These are phyloP conservation scores for Drosophila tristis DNA, from an alignment of 1,140 invertebrate genomes.

Conservation along the genomic window DNA sequence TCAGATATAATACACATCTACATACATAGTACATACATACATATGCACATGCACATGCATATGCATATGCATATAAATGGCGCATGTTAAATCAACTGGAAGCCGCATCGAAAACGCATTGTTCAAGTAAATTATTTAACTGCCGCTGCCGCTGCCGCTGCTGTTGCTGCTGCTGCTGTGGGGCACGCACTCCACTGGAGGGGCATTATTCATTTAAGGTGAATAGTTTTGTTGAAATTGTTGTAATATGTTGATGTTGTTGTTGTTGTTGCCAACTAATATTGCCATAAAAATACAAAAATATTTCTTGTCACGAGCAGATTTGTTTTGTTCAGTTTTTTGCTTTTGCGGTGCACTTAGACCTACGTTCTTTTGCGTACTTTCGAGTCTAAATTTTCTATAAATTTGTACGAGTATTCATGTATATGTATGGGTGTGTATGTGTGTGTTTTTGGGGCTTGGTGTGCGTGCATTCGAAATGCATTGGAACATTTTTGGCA, in stretches of 20 bases:
- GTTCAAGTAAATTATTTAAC: slow-evolving; percentile 27
- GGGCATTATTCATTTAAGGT: slow-evolving; percentile 2
- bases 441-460: slow-evolving; percentile 8
- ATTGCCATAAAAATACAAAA: not conserved
- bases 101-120: slow-evolving; percentile 18
- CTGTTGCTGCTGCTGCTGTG: not conserved
- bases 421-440: slow-evolving; percentile 1
- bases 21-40: slow-evolving; percentile 2
- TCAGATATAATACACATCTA: not conserved
- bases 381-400: no score
- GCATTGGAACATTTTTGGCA: slow-evolving; percentile 5
- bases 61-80: slow-evolving; percentile 23
- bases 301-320: not conserved
- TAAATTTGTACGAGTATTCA: not conserved
- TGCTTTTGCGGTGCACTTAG: no score
- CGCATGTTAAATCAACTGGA: slow-evolving; percentile 56
- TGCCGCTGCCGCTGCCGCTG: not conserved
- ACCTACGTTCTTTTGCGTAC: no score
- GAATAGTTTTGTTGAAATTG: slow-evolving; percentile 1
- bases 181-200: not conserved
- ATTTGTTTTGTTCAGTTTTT: not conserved
- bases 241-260: not conserved
- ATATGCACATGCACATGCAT: slow-evolving; percentile 2
- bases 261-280: not conserved
- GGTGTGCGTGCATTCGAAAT: slow-evolving; percentile 26